Percentiles rank a stretch among this genome's conserved stretches.
Evolutionary conservation across 2,888 invertebrate species (phyloP).

Genomic region (Norana najaformis): DNA sequence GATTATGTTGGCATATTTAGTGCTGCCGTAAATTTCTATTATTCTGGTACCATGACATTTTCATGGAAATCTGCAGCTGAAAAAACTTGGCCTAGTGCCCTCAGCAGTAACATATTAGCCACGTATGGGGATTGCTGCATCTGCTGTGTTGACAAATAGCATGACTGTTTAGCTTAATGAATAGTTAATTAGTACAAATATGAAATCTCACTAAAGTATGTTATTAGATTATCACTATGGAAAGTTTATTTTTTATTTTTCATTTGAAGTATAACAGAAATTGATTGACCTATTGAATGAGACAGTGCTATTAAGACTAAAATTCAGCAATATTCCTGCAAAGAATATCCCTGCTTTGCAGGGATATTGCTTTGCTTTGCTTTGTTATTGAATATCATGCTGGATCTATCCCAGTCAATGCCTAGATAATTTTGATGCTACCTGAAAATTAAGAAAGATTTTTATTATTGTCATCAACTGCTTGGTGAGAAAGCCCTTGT

Average conservation of each 20-base stretch:
- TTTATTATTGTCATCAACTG: neutral
- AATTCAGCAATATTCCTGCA: neutral
- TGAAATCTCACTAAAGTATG: neutral
- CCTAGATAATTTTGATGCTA: neutral
- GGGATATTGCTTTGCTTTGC: neutral
- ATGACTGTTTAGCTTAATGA: conserved; percentile 1
- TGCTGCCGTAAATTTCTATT: neutral
- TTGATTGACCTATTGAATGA: neutral
- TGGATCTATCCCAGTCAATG: neutral
- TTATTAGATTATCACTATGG: neutral
- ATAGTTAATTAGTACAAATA: conserved; percentile 13
- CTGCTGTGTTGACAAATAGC: neutral
- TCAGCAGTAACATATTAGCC: neutral
- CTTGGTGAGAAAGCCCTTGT: neutral
- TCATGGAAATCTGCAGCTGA: neutral
- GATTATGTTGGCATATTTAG: neutral
- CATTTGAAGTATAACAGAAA: neutral
- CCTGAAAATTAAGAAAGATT: neutral
- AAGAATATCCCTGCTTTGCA: no score
- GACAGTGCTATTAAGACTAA: neutral
- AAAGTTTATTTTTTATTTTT: neutral
- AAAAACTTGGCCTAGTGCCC: neutral
- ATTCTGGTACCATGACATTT: neutral
- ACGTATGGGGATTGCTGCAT: neutral
- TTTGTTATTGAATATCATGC: conserved; percentile 5